Conservation (phyloP, 2,888 invertebrate species). For the Taenaris catops region DNA sequence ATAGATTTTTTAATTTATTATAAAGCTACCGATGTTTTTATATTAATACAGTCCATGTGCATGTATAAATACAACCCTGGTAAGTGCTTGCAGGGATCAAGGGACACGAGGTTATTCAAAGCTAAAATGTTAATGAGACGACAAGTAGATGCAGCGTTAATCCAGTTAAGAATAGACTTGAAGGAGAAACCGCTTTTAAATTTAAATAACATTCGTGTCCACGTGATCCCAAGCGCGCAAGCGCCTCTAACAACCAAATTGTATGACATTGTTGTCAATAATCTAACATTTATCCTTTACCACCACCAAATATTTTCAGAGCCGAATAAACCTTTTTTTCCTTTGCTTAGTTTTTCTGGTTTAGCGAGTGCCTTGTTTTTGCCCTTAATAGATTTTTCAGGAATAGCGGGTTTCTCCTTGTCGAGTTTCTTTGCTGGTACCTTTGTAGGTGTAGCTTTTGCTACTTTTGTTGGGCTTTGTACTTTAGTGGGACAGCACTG, state of each 20-base stretch:
- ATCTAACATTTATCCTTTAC: conserved; percentile 70
- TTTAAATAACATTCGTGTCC: conserved; percentile 64
- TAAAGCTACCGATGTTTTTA: conserved; percentile 23
- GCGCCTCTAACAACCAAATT: conserved; percentile 53
- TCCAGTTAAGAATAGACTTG: conserved; percentile 39
- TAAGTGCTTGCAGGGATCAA: conserved; percentile 70
- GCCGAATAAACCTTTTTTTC: conserved; percentile 91
- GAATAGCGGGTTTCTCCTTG: conserved; percentile 57
- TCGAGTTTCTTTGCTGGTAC: conserved; percentile 78
- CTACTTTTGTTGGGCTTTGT: conserved; percentile 88
- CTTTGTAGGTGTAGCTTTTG: conserved; percentile 84
- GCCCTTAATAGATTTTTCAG: conserved; percentile 59
- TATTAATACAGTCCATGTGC: conserved; percentile 54
- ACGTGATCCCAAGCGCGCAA: conserved; percentile 58
- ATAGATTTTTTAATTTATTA: conserved; percentile 27
- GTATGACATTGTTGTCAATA: conserved; percentile 44
- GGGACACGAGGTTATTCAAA: conserved; percentile 72
- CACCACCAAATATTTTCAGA: conserved; percentile 92
- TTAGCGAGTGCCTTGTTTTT: conserved; percentile 76
- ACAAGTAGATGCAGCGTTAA: conserved; percentile 52
- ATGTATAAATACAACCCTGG: conserved; percentile 66
- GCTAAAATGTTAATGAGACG: conserved; percentile 54
- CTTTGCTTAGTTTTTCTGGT: conserved; percentile 79
- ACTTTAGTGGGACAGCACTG: conserved; percentile 95
- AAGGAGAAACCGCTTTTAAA: conserved; percentile 41